phyloP scores from a whole-genome alignment of 2,888 invertebrate species.

The Synergus umbraculus region DNA sequence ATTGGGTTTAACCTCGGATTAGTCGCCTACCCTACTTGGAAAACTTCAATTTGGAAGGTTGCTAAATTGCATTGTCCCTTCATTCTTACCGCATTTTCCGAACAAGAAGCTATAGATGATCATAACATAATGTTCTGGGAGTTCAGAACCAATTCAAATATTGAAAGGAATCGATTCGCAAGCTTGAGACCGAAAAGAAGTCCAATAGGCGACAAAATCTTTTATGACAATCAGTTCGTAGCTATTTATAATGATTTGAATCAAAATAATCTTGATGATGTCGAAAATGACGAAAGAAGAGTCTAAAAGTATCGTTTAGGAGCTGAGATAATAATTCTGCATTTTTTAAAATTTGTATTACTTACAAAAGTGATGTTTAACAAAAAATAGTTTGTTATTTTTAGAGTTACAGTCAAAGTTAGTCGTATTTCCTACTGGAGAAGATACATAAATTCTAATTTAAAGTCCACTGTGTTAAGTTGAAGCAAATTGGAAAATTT shows the following conservation, averaged over 20 bases:
- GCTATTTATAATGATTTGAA: conserved; percentile 61
- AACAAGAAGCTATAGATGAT: conserved; percentile 63
- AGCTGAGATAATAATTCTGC: not conserved
- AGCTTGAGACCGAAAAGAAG: conserved; percentile 69
- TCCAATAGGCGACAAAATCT: conserved; percentile 66
- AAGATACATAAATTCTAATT: not conserved
- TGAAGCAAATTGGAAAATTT: not conserved
- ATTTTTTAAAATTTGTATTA: not conserved
- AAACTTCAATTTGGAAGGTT: conserved; percentile 53
- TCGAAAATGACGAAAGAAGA: not conserved
- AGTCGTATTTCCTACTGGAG: not conserved
- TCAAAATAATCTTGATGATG: not conserved
- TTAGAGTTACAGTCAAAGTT: not conserved
- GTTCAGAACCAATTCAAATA: conserved; percentile 52
- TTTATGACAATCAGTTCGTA: conserved; percentile 70
- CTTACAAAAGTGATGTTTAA: not conserved
- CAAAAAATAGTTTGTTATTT: not conserved
- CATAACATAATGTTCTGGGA: conserved; percentile 61
- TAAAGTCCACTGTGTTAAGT: not conserved
- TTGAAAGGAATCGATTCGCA: conserved; percentile 64
- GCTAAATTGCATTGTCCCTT: conserved; percentile 66
- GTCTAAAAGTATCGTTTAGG: not conserved
- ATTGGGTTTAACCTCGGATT: conserved; percentile 70
- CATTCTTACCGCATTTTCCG: conserved; percentile 65
- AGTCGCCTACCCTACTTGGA: conserved; percentile 63